Base-by-base conservation (phyloP, 35 echinoderm and acorn worm genomes). In the Hemicentrotus pulcherrimus region DNA sequence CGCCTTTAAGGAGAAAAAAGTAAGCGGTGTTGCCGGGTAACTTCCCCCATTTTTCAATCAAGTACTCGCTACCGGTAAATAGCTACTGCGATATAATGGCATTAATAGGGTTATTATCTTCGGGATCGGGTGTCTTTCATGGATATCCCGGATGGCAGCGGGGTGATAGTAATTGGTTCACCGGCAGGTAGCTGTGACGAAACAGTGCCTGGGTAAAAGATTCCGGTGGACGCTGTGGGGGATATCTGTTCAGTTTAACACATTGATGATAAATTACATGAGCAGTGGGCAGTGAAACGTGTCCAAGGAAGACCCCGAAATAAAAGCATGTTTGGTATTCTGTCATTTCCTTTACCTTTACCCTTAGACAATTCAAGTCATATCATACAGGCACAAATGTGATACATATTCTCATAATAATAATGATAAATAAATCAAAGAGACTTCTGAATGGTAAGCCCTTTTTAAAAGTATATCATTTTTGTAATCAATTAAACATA, bases 41-140 rank as follows among this genome's bases (percentile, higher is more conserved):
- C 19, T 55, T 78, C 6, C 19, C 65, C 19, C 19, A 78, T 78
- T 78, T 78, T 78, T 78, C 65, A 78, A 78, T 78, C 65, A 78
- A 78, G 65, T 18, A 78, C 28, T 78, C 7, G 28, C 16, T 78
- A 78, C 65, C 65, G 24, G 65, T 78, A 78, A 78, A 22, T 78
- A 8, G 65, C 65, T 78, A n/a, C 15, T 78, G 65, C 65, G 18
- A 22, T n/a, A 78, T 78, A 90, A 90, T 90, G 32, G 19, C 88
- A 90, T 45, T 90, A 90, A 90, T 90, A 47, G 88, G 88, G 88
- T 90, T 90, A 90, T 90, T 90, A 90, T 90, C 88, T 15, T 18
- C 88, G 31, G 88, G 19, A 90, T 90, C 46, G 88, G 88, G 88
- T 90, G 88, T 45, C 88, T 45, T 47, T 90, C 32, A 90, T 47